Conservation (phyloP, 2,888 invertebrate species). For the Scaptomyza reducta region DNA sequence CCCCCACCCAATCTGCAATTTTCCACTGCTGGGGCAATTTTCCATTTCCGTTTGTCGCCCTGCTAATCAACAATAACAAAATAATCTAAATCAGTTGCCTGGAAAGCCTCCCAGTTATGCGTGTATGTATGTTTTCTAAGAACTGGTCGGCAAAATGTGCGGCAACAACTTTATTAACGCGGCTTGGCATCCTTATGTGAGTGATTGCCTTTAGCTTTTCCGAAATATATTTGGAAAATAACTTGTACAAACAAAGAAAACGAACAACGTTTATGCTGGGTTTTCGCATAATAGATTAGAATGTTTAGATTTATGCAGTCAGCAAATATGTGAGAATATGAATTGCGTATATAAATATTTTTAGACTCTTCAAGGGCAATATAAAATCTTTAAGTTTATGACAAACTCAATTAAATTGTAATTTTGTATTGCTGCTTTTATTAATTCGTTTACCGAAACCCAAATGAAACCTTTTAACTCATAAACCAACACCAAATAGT, state of each 20-base stretch:
- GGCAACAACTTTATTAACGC: conserved; percentile 3
- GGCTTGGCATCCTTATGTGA: neutral
- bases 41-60: conserved; percentile 24
- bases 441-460: neutral
- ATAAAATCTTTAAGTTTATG: conserved; percentile 1
- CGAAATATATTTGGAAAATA: neutral
- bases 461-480: conserved; percentile 29
- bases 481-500: neutral
- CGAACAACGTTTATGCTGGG: neutral
- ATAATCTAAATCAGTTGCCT: conserved; percentile 36
- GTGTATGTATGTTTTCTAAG: conserved; percentile 3
- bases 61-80: conserved; percentile 54
- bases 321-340: neutral
- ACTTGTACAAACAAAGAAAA: neutral
- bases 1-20: neutral
- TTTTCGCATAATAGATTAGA: neutral
- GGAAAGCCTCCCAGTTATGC: neutral
- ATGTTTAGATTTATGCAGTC: neutral
- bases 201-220: conserved; percentile 1
- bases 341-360: neutral
- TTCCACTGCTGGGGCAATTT: neutral
- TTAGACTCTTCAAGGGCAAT: neutral
- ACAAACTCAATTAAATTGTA: conserved; percentile 16
- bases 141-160: neutral
- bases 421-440: neutral